These are phyloP conservation scores for Acanthosepion lycidas DNA, from an alignment of 2,888 invertebrate genomes.

Conservation along the genomic window DNA sequence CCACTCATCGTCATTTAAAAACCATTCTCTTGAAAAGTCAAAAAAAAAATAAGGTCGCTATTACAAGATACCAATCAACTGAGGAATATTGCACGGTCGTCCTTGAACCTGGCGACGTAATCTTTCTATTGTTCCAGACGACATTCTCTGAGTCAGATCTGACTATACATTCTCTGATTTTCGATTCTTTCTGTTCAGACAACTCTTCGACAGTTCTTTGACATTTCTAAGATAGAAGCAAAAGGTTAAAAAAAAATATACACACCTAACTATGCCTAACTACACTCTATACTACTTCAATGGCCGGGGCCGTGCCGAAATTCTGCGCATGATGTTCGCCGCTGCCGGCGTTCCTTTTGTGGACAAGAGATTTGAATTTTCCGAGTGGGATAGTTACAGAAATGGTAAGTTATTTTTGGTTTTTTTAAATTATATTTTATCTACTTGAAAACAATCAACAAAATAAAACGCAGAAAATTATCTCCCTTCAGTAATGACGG, in stretches of 20 bases:
- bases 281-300: not conserved
- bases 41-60: not conserved
- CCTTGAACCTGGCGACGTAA: not conserved
- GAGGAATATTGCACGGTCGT: not conserved
- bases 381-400: not conserved
- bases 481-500: no score
- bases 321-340: not conserved
- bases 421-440: not conserved
- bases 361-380: not conserved
- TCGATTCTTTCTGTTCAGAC: not conserved
- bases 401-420: not conserved
- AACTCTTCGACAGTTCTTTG: not conserved
- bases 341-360: not conserved
- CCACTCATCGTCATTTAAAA: not conserved
- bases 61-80: not conserved
- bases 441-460: no score
- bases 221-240: not conserved
- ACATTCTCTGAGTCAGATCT: not conserved
- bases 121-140: not conserved
- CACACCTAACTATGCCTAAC: not conserved
- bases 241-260: not conserved
- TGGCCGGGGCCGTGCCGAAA: not conserved
- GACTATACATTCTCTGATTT: not conserved
- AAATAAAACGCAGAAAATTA: no score
- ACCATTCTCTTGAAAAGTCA: not conserved